Conservation (phyloP, 2,888 invertebrate genomes). For the Macrosoma leucophasiata region DNA sequence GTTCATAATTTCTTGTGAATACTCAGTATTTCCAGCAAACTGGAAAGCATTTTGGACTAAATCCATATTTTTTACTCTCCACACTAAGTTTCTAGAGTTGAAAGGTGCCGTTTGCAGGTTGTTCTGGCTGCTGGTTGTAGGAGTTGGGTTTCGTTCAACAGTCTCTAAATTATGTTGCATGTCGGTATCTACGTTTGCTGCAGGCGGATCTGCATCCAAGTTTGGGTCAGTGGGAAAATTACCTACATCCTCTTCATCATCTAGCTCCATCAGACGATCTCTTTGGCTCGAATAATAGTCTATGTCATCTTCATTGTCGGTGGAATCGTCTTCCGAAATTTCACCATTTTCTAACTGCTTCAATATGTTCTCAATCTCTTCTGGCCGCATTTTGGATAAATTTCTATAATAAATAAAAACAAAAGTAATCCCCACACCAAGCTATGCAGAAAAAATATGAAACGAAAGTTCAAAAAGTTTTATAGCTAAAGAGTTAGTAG, state of each 20-base stretch:
- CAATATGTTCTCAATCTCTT: constrained; percentile 32
- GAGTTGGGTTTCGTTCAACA: constrained; percentile 30
- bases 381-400: constrained; percentile 32
- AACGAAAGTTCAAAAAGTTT: constrained; percentile 26
- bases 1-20: constrained; percentile 31
- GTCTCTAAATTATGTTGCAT: constrained; percentile 32
- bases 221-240: constrained; percentile 29
- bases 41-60: constrained; percentile 30
- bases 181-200: constrained; percentile 26
- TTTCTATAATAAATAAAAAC: constrained; percentile 30
- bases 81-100: constrained; percentile 31
- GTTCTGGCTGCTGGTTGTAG: too few relatives aligned
- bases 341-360: constrained; percentile 31
- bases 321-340: constrained; percentile 32
- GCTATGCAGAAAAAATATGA: constrained; percentile 29
- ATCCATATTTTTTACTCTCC: constrained; percentile 35
- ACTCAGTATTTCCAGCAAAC: constrained; percentile 29
- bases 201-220: constrained; percentile 27
- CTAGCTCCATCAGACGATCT: constrained; percentile 31
- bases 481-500: constrained; percentile 29
- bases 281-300: constrained; percentile 32
- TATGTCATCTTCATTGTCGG: constrained; percentile 32
- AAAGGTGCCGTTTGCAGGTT: constrained; percentile 32
- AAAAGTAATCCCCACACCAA: constrained; percentile 32
- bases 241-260: constrained; percentile 31